A percentile compares a stretch with the other conserved stretches of the same genome.
Evolutionary conservation across 2,797 vertebrate species (phyloP).

Genomic region (Crenuchus spilurus): DNA sequence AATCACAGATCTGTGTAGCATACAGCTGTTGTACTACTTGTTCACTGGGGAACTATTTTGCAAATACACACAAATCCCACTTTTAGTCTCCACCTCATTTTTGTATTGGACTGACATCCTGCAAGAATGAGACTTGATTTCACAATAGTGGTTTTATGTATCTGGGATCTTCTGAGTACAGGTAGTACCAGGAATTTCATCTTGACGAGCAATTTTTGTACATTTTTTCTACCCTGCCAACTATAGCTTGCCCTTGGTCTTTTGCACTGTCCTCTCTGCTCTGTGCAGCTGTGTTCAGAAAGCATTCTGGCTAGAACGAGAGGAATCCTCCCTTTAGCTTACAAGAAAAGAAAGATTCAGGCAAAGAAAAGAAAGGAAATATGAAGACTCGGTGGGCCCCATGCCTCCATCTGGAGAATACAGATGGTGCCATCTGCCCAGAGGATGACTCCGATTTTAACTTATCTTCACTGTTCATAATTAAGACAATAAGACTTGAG

Average conservation of each 20-base stretch:
- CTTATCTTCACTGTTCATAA: conserved; percentile 46
- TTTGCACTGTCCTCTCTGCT: background rate
- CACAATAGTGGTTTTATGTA: too few species aligned
- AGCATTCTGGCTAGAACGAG: background rate
- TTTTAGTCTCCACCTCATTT: too few species aligned
- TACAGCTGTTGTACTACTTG: too few species aligned
- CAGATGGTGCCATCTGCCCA: conserved; percentile 56
- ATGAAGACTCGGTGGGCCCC: background rate
- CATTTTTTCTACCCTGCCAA: background rate
- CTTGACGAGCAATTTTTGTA: too few species aligned
- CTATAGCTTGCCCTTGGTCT: background rate
- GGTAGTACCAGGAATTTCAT: too few species aligned
- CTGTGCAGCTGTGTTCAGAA: conserved; percentile 7
- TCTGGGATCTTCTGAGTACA: too few species aligned
- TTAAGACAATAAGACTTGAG: background rate
- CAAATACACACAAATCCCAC: too few species aligned
- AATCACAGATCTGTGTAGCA: too few species aligned
- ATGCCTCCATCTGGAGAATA: conserved; percentile 54
- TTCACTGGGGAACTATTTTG: too few species aligned
- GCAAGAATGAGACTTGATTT: too few species aligned
- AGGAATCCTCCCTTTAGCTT: background rate
- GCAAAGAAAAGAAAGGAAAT: background rate
- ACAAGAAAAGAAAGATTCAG: background rate
- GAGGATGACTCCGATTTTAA: conserved; percentile 41
- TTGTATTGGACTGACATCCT: too few species aligned